phyloP scores from a whole-genome alignment of 1,140 invertebrate genomes.

The Harpegnathos saltator region DNA sequence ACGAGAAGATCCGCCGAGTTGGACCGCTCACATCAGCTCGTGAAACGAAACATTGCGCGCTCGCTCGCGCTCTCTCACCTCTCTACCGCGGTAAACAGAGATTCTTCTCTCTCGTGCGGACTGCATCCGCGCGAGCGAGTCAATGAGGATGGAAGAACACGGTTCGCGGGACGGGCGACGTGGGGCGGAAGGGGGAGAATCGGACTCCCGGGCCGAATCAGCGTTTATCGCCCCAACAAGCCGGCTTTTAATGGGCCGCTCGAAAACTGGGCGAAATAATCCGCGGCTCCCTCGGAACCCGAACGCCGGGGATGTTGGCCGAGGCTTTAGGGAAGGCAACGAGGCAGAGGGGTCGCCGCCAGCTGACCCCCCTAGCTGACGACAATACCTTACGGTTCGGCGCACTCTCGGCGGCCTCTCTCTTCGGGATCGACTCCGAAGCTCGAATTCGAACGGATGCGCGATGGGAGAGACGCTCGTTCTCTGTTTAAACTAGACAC shows the following conservation, averaged over 20 bases:
- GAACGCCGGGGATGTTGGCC: conserved; percentile 31
- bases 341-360: conserved; percentile 72
- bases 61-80: conserved; percentile 15
- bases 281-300: conserved; percentile 55
- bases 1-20: neutral
- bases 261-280: conserved; percentile 84
- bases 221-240: conserved; percentile 83
- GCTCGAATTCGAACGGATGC: conserved; percentile 78
- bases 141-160: conserved; percentile 26
- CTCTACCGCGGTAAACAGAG: neutral
- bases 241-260: conserved; percentile 83
- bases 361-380: conserved; percentile 63
- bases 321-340: conserved; percentile 68
- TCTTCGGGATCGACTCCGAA: conserved; percentile 73
- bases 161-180: conserved; percentile 32
- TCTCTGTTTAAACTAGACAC: conserved; percentile 84
- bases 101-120: conserved; percentile 5
- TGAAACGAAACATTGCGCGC: conserved; percentile 7
- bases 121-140: conserved; percentile 32
- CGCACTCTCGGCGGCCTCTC: conserved; percentile 75
- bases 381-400: conserved; percentile 83
- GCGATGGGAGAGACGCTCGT: conserved; percentile 40
- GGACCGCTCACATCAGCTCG: neutral
- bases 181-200: conserved; percentile 49
- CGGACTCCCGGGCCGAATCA: conserved; percentile 79